Base-by-base conservation (phyloP, 2,113 vertebrate genomes). In the Zapus hudsonius region DNA sequence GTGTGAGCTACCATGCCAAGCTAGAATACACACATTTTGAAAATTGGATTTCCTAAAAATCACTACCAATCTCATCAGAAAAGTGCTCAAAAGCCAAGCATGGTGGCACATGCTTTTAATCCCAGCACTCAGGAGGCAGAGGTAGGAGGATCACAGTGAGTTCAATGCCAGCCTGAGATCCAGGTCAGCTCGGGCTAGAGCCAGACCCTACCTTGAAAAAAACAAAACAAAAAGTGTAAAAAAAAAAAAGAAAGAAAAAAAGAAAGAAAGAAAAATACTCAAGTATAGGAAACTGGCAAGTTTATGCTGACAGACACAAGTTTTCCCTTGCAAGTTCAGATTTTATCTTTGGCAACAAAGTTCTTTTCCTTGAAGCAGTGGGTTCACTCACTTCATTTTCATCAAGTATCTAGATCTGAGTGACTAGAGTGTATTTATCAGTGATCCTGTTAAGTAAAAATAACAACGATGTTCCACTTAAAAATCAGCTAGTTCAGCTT, bases 221-320 rank as follows among this genome's bases (percentile, higher is more conserved):
- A n/a, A n/a, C n/a, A n/a, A n/a, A n/a, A n/a, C n/a, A n/a, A n/a
- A n/a, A n/a, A n/a, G n/a, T n/a, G n/a, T n/a, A n/a, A n/a, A n/a
- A n/a, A n/a, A n/a, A n/a, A n/a, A n/a, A n/a, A n/a, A n/a, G n/a
- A n/a, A n/a, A n/a, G n/a, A n/a, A n/a, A n/a, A n/a, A n/a, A n/a
- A n/a, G n/a, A n/a, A n/a, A n/a, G n/a, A n/a, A n/a, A 87, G 57
- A 83, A 94, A 95, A 89, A 8, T 83, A 33, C 78, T 81, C 89
- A 87, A 80, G 29, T 81, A 79, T 55, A 67, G 9, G 61, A 94
- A 92, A 40, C n/a, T 55, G n/a, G 52, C 33, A 90, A 94, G 22
- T 29, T 89, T 57, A 76, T 1, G 5, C 5, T 20, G 17, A 80
- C 25, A 93, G 59, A 69, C 11, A 44, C 22, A 84, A 20, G 22